These are phyloP conservation scores for Rhingia campestris DNA, from an alignment of 2,888 invertebrate species.

Conservation along the genomic window DNA sequence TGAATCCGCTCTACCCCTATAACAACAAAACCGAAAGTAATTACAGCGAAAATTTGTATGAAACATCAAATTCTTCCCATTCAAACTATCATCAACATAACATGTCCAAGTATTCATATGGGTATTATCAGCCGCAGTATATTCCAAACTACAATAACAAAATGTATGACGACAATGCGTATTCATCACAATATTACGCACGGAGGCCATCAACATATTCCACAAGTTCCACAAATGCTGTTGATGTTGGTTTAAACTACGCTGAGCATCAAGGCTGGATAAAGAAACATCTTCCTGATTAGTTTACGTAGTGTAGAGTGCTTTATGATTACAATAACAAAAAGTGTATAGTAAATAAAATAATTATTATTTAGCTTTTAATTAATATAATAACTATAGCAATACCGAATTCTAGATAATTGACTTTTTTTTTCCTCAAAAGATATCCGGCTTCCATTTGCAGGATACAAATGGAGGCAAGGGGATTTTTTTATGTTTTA, in stretches of 20 bases:
- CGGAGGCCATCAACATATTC: slow-evolving; percentile 56
- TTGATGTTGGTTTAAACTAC: slow-evolving; percentile 59
- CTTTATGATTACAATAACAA: slow-evolving; percentile 34
- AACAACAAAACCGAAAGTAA: slow-evolving; percentile 55
- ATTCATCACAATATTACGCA: slow-evolving; percentile 55
- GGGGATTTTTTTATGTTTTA: neutral
- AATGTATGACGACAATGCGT: slow-evolving; percentile 62
- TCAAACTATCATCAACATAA: slow-evolving; percentile 76
- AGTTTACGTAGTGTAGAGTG: slow-evolving; percentile 36
- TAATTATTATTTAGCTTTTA: slow-evolving; percentile 60
- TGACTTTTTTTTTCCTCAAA: slow-evolving; percentile 19
- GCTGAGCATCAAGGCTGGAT: slow-evolving; percentile 68
- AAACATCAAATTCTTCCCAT: slow-evolving; percentile 46
- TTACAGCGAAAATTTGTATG: slow-evolving; percentile 59
- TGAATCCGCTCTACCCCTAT: slow-evolving; percentile 49
- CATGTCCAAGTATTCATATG: slow-evolving; percentile 78
- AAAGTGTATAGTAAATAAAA: slow-evolving; percentile 58
- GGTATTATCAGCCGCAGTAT: slow-evolving; percentile 79
- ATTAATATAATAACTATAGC: slow-evolving; percentile 40
- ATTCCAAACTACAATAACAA: slow-evolving; percentile 78
- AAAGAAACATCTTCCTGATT: slow-evolving; percentile 62
- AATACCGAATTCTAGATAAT: slow-evolving; percentile 49
- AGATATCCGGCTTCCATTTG: slow-evolving; percentile 19
- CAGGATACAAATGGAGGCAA: slow-evolving; percentile 18
- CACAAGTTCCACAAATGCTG: slow-evolving; percentile 54